Evolutionary conservation across 2,888 invertebrate species (phyloP).

Genomic region (Drosophila infuscata): DNA sequence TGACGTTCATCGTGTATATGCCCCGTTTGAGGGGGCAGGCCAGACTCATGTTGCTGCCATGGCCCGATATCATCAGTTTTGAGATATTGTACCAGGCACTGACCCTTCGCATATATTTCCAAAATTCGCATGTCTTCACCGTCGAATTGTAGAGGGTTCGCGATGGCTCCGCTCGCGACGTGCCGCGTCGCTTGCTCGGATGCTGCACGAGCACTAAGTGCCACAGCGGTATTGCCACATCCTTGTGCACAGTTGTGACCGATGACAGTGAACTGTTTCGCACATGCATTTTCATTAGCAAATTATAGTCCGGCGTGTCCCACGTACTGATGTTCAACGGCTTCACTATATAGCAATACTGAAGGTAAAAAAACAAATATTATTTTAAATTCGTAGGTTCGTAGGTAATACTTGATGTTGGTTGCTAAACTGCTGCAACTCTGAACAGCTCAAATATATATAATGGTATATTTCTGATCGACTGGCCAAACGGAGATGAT

Average conservation of each 20-base stretch:
- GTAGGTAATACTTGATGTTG: background rate
- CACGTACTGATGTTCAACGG: constrained; percentile 46
- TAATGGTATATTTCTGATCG: background rate
- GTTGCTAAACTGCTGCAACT: background rate
- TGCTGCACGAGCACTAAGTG: constrained; percentile 68
- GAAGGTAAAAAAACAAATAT: background rate
- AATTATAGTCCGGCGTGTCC: constrained; percentile 68
- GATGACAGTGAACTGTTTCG: constrained; percentile 73
- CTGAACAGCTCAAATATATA: no score
- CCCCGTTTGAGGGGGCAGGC: constrained; percentile 74
- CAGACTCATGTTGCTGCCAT: constrained; percentile 74
- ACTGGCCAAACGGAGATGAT: background rate
- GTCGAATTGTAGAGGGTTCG: constrained; percentile 69
- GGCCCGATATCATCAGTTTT: constrained; percentile 58
- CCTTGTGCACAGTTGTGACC: constrained; percentile 64
- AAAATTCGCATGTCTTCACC: constrained; percentile 74
- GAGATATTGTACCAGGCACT: constrained; percentile 70
- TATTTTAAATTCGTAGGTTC: background rate
- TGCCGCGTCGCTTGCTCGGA: constrained; percentile 25
- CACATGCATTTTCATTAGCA: constrained; percentile 53
- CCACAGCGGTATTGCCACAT: constrained; percentile 75
- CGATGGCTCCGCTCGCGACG: constrained; percentile 31
- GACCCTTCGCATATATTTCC: constrained; percentile 69
- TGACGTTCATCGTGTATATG: constrained; percentile 67
- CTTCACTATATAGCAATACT: constrained; percentile 76